Evolutionary conservation across 2,113 vertebrate genomes (phyloP).

Genomic region (Chroicocephalus ridibundus): DNA sequence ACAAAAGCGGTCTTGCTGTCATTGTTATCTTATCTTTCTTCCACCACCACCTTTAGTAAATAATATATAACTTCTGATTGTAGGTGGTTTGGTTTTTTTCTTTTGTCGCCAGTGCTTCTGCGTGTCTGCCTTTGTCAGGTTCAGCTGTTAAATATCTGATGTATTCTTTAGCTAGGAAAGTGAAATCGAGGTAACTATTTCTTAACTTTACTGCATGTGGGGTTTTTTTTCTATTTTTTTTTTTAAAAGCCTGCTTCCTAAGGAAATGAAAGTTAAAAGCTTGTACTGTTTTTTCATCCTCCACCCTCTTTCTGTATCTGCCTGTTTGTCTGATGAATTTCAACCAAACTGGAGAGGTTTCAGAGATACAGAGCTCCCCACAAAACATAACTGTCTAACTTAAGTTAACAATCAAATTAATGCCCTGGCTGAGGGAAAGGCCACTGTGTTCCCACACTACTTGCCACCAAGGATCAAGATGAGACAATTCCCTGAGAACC

Average conservation of each 20-base stretch:
- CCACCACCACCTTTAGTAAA: constrained; percentile 12
- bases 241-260: background rate
- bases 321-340: background rate
- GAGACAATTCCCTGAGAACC: background rate
- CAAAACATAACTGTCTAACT: background rate
- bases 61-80: background rate
- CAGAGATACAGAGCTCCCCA: background rate
- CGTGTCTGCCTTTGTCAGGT: background rate
- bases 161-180: background rate
- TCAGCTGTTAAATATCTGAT: background rate
- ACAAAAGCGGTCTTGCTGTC: background rate
- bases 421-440: background rate
- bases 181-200: background rate
- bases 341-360: background rate
- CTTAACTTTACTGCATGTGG: background rate
- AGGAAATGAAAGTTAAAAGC: background rate
- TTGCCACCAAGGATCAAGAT: background rate
- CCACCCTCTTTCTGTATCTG: background rate
- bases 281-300: background rate
- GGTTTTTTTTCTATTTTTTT: background rate
- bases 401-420: background rate
- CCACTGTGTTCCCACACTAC: background rate
- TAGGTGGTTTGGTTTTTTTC: background rate
- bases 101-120: background rate
- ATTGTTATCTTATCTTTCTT: background rate